These are phyloP conservation scores for Ricordea florida DNA, from an alignment of 92 coral and sea anemone species.

Conservation along the genomic window DNA sequence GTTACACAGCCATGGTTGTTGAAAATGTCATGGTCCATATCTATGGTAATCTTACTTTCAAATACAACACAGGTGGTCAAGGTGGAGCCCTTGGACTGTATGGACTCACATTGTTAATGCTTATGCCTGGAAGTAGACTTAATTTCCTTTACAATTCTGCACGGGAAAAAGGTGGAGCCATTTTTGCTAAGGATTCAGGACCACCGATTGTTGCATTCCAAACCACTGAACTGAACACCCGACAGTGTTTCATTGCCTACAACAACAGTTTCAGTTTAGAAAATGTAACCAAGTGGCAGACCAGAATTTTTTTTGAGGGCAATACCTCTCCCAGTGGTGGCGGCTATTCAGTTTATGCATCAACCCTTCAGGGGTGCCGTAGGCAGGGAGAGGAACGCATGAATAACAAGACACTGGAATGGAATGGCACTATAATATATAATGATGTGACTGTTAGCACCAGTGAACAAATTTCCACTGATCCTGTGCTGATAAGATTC, in stretches of 20 bases:
- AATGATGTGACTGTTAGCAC: conserved; percentile 20
- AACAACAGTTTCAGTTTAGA: conserved; percentile 14
- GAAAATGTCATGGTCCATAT: conserved; percentile 71
- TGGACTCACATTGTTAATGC: conserved; percentile 70
- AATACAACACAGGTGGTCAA: conserved; percentile 72
- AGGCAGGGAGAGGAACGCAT: conserved; percentile 48
- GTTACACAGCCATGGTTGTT: conserved; percentile 84
- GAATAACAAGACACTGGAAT: conserved; percentile 71
- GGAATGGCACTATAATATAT: conserved; percentile 47
- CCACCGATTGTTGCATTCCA: conserved; percentile 87
- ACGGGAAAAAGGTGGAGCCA: conserved; percentile 83
- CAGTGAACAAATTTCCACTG: conserved; percentile 74
- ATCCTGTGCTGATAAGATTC: conserved; percentile 69
- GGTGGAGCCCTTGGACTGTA: conserved; percentile 94
- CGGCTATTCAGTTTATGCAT: conserved; percentile 87
- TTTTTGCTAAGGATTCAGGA: conserved; percentile 68
- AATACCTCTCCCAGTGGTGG: conserved; percentile 65
- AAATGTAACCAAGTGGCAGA: conserved; percentile 55
- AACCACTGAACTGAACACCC: conserved; percentile 86
- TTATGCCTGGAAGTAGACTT: conserved; percentile 68
- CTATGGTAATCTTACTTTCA: conserved; percentile 50
- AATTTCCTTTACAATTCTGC: conserved; percentile 63
- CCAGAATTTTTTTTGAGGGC: conserved; percentile 62
- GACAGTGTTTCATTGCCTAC: conserved; percentile 74
- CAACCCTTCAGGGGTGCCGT: conserved; percentile 90